A percentile compares a stretch with the other conserved stretches of the same genome.
Evolutionary conservation across 2,888 invertebrate species (phyloP).

Genomic region (Metalampra italica): DNA sequence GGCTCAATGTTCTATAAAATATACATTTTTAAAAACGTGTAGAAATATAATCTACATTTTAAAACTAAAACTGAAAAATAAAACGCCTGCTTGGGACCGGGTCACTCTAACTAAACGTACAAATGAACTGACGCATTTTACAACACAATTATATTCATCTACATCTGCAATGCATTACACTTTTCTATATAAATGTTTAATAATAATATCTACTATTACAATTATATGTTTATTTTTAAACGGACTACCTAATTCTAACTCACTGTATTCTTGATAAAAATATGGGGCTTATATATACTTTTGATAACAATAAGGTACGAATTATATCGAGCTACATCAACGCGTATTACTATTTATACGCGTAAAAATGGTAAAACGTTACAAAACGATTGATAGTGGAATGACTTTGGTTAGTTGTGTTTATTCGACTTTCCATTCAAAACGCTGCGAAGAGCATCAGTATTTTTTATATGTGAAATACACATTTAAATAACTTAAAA

Average conservation of each 20-base stretch:
- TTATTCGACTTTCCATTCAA: too few relatives aligned
- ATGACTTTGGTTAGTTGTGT: too few relatives aligned
- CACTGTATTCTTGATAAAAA: conserved; percentile 14
- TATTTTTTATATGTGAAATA: too few relatives aligned
- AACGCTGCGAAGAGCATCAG: too few relatives aligned
- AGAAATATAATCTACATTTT: conserved; percentile 48
- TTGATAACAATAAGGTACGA: not conserved
- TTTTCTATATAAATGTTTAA: conserved; percentile 11
- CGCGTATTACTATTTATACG: too few relatives aligned
- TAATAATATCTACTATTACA: not conserved
- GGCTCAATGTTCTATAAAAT: conserved; percentile 56
- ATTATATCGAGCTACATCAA: too few relatives aligned
- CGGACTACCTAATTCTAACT: conserved; percentile 8
- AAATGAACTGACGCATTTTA: conserved; percentile 39
- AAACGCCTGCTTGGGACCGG: conserved; percentile 66
- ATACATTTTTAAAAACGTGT: conserved; percentile 54
- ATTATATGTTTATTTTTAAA: conserved; percentile 12
- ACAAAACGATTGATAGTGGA: too few relatives aligned
- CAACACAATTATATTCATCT: conserved; percentile 17
- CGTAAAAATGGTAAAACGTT: too few relatives aligned
- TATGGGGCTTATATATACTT: conserved; percentile 6
- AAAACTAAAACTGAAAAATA: conserved; percentile 45
- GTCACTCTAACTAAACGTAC: conserved; percentile 43
- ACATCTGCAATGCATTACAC: conserved; percentile 25
- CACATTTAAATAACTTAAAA: too few relatives aligned